Evolutionary conservation across 2,888 invertebrate species (phyloP), one percentile per base, ranked within the genome.

Genomic region (Antheraea yamamai): DNA sequence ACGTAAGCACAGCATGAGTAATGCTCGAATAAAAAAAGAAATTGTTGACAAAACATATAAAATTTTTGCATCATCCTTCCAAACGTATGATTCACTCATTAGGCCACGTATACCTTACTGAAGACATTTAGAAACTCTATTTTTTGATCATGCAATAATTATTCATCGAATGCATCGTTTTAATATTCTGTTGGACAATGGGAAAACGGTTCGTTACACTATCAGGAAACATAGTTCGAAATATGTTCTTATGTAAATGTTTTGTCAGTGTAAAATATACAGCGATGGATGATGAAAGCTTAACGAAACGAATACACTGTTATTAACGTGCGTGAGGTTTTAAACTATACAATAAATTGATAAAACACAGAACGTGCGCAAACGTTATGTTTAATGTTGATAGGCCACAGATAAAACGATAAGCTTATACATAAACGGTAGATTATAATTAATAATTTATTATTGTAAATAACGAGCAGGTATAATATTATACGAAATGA

Each of bases 321-420:
- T n/a, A 18, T 20, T 14, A 70, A n/a, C 39, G 70, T 70, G 70
- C 35, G 39, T 35, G 70, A 70, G n/a, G n/a, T 39, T n/a, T 70
- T 20, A 20, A 26, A 39, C 39, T 39, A 70, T n/a, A 70, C 39
- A n/a, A 70, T 30, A 39, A 68, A 0, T n/a, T 39, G 70, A 70
- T 70, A 70, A 70, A 70, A 35, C 20, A 39, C 35, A n/a, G 26
- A 70, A 70, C 70, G 70, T 70, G 70, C 39, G 68, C 70, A 20
- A 70, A n/a, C 39, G 23, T 70, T 70, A 39, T 70, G 39, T 70
- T 70, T 39, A 70, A 39, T n/a, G 39, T 70, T 39, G 70, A 70
- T 70, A 70, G 70, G 70, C 35, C 20, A 70, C 2, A 70, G 39
- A 70, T 70, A 70, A 70, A 35, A 39, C 20, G 70, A 70, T 70